A percentile compares a stretch with the other conserved stretches of the same genome.
Conservation (phyloP, 2,888 invertebrate species). For the Pheosia tremula region DNA sequence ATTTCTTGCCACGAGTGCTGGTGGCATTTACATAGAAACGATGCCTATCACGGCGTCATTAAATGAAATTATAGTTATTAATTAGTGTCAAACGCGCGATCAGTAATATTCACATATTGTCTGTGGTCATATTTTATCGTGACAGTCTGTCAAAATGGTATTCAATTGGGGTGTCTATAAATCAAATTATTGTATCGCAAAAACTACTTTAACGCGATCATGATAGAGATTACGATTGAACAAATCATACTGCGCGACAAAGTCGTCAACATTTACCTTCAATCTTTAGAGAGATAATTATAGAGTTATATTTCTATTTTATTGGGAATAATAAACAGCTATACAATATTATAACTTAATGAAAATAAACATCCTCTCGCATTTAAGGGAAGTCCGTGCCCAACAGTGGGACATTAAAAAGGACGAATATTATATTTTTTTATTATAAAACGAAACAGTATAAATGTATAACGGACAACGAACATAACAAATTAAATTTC, state of each 20-base stretch:
- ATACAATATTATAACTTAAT: too few species aligned
- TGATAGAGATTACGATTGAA: neutral
- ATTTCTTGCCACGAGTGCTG: neutral
- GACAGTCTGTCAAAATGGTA: conserved; percentile 4
- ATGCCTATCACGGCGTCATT: neutral
- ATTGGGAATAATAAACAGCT: too few species aligned
- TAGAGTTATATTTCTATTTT: too few species aligned
- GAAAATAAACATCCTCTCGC: too few species aligned
- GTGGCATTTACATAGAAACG: neutral
- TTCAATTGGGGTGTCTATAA: neutral
- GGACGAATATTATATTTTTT: too few species aligned
- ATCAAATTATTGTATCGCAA: neutral
- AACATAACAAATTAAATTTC: too few species aligned
- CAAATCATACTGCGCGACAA: neutral
- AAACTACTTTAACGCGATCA: neutral
- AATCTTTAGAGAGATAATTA: too few species aligned
- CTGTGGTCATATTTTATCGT: neutral
- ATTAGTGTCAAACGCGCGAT: neutral
- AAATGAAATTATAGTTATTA: neutral
- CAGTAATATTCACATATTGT: neutral
- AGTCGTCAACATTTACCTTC: too few species aligned
- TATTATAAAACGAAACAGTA: too few species aligned
- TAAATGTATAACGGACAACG: too few species aligned
- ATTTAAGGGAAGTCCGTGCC: too few species aligned
- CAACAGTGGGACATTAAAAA: too few species aligned